Evolutionary conservation across 2,888 invertebrate genomes (phyloP).

Genomic region (Toxonevra muliebris): DNA sequence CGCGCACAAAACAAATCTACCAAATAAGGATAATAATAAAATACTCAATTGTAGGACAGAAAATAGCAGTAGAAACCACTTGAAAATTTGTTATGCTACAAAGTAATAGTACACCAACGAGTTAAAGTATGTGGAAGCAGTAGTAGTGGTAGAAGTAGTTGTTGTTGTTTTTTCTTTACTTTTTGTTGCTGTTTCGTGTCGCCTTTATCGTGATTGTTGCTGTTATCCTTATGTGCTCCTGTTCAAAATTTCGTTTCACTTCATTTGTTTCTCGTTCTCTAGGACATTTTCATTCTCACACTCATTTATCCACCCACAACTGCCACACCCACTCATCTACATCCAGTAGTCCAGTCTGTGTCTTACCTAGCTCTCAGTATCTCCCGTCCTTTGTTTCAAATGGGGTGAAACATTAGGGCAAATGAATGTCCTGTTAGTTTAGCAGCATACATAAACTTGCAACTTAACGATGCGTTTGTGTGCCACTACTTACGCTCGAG

Average conservation of each 20-base stretch:
- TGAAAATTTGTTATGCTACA: too few relatives aligned
- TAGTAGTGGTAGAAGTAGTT: too few relatives aligned
- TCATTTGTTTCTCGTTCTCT: slow-evolving; percentile 18
- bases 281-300: background rate
- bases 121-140: too few relatives aligned
- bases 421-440: slow-evolving; percentile 27
- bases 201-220: background rate
- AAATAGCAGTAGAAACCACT: too few relatives aligned
- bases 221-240: slow-evolving; percentile 13
- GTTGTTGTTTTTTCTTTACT: background rate
- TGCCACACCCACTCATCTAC: background rate
- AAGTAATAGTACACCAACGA: too few relatives aligned
- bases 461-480: slow-evolving; percentile 46
- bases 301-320: background rate
- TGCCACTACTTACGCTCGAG: slow-evolving; percentile 40
- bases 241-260: slow-evolving; percentile 16
- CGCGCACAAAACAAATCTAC: slow-evolving; percentile 2
- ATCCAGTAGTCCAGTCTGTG: slow-evolving; percentile 2
- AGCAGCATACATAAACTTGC: slow-evolving; percentile 39
- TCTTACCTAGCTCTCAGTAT: background rate
- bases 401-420: slow-evolving; percentile 25
- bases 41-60: background rate
- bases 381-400: background rate
- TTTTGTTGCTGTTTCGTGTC: background rate
- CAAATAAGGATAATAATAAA: slow-evolving; percentile 9